phyloP scores from a whole-genome alignment of 2,888 invertebrate genomes.

The Caenorhabditis sp. region DNA sequence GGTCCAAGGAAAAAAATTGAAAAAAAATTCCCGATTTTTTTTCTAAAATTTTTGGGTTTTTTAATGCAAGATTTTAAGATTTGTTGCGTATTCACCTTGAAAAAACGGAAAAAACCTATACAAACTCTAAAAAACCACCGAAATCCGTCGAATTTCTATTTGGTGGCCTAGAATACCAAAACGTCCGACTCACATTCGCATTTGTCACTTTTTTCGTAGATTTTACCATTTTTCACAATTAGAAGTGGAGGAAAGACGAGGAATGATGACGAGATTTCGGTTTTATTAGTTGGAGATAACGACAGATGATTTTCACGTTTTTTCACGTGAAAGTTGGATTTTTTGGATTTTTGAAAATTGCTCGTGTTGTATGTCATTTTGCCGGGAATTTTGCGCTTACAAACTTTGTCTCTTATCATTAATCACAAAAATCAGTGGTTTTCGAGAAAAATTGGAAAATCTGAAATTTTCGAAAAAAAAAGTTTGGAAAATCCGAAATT shows the following conservation, averaged over 20 bases:
- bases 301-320: neutral
- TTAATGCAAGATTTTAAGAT: too few species aligned
- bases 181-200: slow-evolving; percentile 19
- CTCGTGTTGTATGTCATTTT: neutral
- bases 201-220: slow-evolving; percentile 41
- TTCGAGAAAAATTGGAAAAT: neutral
- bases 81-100: too few species aligned
- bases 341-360: too few species aligned
- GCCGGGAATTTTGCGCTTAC: neutral
- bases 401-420: neutral
- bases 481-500: too few species aligned
- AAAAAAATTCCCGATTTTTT: too few species aligned
- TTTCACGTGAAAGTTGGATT: slow-evolving; percentile 1
- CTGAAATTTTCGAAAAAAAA: slow-evolving; percentile 1
- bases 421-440: neutral
- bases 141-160: too few species aligned
- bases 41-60: too few species aligned
- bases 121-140: too few species aligned
- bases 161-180: too few species aligned
- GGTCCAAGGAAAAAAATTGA: too few species aligned
- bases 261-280: neutral
- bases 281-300: too few species aligned
- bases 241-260: neutral
- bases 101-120: too few species aligned
- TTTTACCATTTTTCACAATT: slow-evolving; percentile 28